Conservation (phyloP, 2,113 vertebrate species). For the Sula dactylatra region DNA sequence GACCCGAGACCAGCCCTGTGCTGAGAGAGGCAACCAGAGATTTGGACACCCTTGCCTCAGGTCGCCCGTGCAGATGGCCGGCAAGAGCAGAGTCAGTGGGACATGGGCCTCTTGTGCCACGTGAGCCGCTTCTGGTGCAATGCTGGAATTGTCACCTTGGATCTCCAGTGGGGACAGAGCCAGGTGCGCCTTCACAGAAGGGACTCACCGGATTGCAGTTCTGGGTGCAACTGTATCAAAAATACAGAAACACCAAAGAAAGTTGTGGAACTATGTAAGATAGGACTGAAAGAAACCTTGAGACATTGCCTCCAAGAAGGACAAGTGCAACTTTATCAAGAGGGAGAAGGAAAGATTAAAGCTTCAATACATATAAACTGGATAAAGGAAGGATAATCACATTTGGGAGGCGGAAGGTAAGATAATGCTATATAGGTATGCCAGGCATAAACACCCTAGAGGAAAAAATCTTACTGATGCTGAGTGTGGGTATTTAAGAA, state of each 20-base stretch:
- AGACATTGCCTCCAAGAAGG: not conserved
- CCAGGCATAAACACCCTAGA: not conserved
- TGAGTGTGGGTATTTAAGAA: not conserved
- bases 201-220: not conserved
- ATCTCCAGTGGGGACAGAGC: not conserved
- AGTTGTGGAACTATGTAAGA: accelerated
- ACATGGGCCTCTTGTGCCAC: accelerated
- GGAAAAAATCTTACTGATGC: not conserved
- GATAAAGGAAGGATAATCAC: not conserved
- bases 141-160: not conserved
- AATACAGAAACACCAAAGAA: not conserved
- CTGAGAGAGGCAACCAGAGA: not conserved
- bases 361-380: not conserved
- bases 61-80: not conserved
- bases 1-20: not conserved
- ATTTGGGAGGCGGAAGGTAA: not conserved
- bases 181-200: not conserved
- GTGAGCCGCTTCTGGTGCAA: not conserved
- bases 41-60: not conserved
- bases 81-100: not conserved
- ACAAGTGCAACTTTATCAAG: not conserved
- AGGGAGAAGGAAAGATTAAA: not conserved
- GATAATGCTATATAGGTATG: not conserved
- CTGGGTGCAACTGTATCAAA: not conserved
- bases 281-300: not conserved